Base-by-base conservation (phyloP, 1,140 invertebrate species). In the Pinna nobilis region DNA sequence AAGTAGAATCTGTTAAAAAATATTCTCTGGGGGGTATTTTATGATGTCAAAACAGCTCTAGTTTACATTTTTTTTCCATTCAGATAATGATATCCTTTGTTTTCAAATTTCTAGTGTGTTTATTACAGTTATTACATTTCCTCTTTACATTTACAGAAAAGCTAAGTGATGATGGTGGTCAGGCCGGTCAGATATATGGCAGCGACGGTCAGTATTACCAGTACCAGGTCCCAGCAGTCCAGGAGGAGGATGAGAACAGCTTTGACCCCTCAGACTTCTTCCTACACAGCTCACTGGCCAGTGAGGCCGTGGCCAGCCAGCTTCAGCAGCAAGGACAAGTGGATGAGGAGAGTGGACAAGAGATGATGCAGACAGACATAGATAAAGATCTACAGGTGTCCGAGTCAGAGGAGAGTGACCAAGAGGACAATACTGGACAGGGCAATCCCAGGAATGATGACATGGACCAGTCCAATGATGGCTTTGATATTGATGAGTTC, bases 301-400 rank as follows among this genome's bases (percentile, higher is more conserved):
- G 49, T 23, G 76, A 79, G 55, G 77, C 74, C 6, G 77, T 73
- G 2, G 69, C 67, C 64, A 39, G 44, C 30, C 59, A 63, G 44
- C 41, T 33, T 61, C 41, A 59, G n/a, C 41, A 66, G 47, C 66
- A 73, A 57, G 49, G 61, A 37, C 50, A 68, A 28, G 71, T 74
- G 30, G 78, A 83, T 13, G 78, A 79, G 39, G 74, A 74, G 9
- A 47, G 71, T 23, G 64, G 50, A 15, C 57, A 80, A n/a, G 74
- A 72, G 11, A 37, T 53, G 13, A 35, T 53, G 28, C 69, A 55
- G 13, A 73, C 73, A 1, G 82, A 83, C 50, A 81, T 84, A n/a
- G 80, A 77, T 41, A 70, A 74, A 30, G 94, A 95, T 89, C 90
- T 95, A 44, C 93, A 93, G 57, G 93, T 95, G 32, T 95, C 94